phyloP scores from a whole-genome alignment of 1,140 invertebrate genomes.

The Chrysoperla carnea region DNA sequence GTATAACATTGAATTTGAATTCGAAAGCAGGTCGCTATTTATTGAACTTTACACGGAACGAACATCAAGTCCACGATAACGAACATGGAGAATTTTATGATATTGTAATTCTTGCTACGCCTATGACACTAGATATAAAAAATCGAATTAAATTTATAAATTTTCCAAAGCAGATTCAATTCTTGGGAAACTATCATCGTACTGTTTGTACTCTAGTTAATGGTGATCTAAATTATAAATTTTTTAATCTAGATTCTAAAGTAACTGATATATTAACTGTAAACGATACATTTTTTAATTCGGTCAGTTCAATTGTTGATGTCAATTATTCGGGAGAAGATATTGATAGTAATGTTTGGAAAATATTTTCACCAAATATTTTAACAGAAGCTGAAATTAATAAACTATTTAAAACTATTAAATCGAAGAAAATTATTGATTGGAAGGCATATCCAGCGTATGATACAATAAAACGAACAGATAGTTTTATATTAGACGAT shows the following conservation, averaged over 20 bases:
- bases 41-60: background rate
- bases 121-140: slow-evolving; percentile 26
- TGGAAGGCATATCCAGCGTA: slow-evolving; percentile 52
- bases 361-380: slow-evolving; percentile 34
- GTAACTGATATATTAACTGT: slow-evolving; percentile 25
- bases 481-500: slow-evolving; percentile 34
- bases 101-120: slow-evolving; percentile 38
- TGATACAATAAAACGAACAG: slow-evolving; percentile 17
- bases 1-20: background rate
- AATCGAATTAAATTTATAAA: slow-evolving; percentile 17
- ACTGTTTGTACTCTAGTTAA: slow-evolving; percentile 38
- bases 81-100: slow-evolving; percentile 25
- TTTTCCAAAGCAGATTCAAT: slow-evolving; percentile 14
- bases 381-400: slow-evolving; percentile 26
- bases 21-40: background rate
- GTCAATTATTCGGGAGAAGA: slow-evolving; percentile 24
- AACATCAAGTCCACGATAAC: background rate
- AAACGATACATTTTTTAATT: background rate
- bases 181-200: slow-evolving; percentile 28
- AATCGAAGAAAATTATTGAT: slow-evolving; percentile 19
- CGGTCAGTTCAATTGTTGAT: background rate
- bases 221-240: slow-evolving; percentile 26
- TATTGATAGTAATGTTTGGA: slow-evolving; percentile 26
- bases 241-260: slow-evolving; percentile 23
- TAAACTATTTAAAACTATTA: slow-evolving; percentile 29